phyloP scores from a whole-genome alignment of 2,797 vertebrate genomes.

The Paedocypris micromegethes region DNA sequence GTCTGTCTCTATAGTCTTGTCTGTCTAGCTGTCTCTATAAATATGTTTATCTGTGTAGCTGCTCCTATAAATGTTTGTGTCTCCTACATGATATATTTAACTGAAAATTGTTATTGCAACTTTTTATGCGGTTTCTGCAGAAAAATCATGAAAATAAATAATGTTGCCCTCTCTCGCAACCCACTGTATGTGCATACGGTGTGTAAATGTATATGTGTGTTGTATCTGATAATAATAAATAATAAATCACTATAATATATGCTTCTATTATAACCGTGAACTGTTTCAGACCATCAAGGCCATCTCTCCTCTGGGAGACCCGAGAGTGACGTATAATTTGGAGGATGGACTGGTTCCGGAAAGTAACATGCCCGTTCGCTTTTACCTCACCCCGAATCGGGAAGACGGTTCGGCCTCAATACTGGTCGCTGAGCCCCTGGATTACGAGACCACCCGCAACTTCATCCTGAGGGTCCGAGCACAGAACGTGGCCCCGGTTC shows the following conservation, averaged over 20 bases:
- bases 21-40: too few species aligned
- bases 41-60: too few species aligned
- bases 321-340: conserved; percentile 80
- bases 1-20: too few species aligned
- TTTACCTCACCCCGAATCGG: conserved; percentile 86
- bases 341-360: conserved; percentile 84
- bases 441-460: conserved; percentile 79
- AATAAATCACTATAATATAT: background rate
- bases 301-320: conserved; percentile 78
- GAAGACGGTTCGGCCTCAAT: conserved; percentile 82
- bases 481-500: conserved; percentile 81
- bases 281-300: conserved; percentile 73
- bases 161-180: too few species aligned
- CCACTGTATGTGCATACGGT: too few species aligned
- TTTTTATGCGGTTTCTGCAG: too few species aligned
- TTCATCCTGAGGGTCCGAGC: conserved; percentile 80
- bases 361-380: conserved; percentile 83
- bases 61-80: too few species aligned
- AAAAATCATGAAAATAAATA: too few species aligned
- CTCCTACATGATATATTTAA: too few species aligned
- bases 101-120: too few species aligned
- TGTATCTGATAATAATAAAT: background rate
- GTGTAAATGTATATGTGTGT: too few species aligned
- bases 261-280: background rate
- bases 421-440: conserved; percentile 80